Percentiles rank a stretch among this genome's conserved stretches.
phyloP scores from a whole-genome alignment of 2,888 invertebrate genomes.

The Carpatolechia fugitivella region DNA sequence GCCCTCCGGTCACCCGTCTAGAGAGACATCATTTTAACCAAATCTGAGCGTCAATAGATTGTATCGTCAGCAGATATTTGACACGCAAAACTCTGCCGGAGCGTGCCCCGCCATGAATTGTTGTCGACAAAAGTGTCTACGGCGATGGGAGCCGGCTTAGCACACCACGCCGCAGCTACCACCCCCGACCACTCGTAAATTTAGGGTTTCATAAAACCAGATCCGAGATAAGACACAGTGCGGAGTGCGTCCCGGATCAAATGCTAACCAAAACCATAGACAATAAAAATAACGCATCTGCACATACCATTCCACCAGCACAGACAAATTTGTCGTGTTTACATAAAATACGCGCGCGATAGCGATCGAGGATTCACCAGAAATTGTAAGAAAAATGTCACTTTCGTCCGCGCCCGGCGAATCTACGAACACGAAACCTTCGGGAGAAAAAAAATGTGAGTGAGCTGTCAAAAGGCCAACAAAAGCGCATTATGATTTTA shows the following conservation, averaged over 20 bases:
- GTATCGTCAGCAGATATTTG: constrained; percentile 56
- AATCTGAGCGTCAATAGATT: constrained; percentile 56
- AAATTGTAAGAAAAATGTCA: constrained; percentile 50
- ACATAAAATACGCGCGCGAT: constrained; percentile 73
- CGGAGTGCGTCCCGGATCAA: constrained; percentile 75
- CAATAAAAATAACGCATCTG: constrained; percentile 78
- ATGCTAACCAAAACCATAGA: constrained; percentile 66
- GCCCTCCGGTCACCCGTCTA: not conserved
- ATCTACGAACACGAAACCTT: constrained; percentile 58
- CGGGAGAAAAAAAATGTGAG: constrained; percentile 54
- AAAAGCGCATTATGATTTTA: constrained; percentile 77
- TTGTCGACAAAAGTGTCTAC: constrained; percentile 74
- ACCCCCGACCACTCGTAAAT: constrained; percentile 77
- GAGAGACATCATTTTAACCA: constrained; percentile 38
- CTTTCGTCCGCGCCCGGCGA: constrained; percentile 53
- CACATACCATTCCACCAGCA: constrained; percentile 57
- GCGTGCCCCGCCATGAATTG: constrained; percentile 74
- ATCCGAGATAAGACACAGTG: constrained; percentile 78
- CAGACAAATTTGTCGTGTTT: constrained; percentile 74
- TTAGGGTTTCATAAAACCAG: constrained; percentile 80
- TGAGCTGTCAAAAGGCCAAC: constrained; percentile 69
- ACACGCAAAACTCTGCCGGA: constrained; percentile 71
- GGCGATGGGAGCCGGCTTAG: constrained; percentile 70
- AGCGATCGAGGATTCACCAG: constrained; percentile 67
- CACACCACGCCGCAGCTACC: constrained; percentile 53